Evolutionary conservation across 2,113 vertebrate species (phyloP).

Genomic region (Pedetes capensis): DNA sequence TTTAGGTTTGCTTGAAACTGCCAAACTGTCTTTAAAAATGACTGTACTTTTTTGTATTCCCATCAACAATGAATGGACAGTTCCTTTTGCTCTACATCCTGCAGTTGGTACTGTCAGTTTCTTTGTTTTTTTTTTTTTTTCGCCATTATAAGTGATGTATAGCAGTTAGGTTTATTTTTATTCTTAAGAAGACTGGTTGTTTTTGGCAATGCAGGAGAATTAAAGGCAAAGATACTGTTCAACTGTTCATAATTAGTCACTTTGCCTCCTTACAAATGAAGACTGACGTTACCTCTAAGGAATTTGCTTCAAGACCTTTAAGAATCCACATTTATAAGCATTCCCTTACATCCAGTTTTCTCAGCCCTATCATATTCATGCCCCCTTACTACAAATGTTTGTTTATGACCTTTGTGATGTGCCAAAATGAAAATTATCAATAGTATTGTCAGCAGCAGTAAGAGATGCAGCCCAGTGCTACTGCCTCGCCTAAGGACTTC

Average conservation of each 20-base stretch:
- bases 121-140: neutral
- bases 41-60: neutral
- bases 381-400: neutral
- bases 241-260: neutral
- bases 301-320: neutral
- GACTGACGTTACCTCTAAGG: neutral
- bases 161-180: conserved; percentile 18
- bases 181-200: neutral
- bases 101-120: neutral
- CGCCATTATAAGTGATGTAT: neutral
- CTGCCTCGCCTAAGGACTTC: too few relatives aligned
- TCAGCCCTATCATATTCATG: neutral
- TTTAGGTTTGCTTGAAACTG: neutral
- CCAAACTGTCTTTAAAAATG: neutral
- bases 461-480: too few relatives aligned
- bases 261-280: neutral
- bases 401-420: neutral
- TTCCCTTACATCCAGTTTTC: neutral
- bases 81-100: neutral
- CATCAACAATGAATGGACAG: neutral
- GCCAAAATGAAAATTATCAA: neutral
- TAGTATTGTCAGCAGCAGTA: too few relatives aligned
- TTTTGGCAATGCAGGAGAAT: neutral
- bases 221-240: neutral
- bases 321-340: neutral